Percentiles rank a stretch among this genome's conserved stretches.
Evolutionary conservation across 64 coral and sea anemone species (phyloP).

Genomic region (Montipora cactus): DNA sequence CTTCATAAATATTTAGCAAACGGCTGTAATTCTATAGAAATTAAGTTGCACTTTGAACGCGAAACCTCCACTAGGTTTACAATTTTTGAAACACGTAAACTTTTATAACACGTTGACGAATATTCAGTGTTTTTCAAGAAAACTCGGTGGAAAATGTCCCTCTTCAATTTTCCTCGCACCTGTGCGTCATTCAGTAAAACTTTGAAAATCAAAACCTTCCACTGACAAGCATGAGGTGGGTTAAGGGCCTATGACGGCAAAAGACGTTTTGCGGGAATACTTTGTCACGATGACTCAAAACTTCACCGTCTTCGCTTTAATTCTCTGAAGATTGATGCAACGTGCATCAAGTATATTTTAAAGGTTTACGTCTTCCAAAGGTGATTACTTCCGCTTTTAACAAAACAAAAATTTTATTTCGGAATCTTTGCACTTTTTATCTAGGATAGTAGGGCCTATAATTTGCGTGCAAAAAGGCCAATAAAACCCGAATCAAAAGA

Average conservation of each 20-base stretch:
- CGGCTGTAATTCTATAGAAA: background rate
- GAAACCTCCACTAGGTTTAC: background rate
- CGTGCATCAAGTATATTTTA: background rate
- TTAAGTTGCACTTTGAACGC: background rate
- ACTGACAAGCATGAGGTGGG: background rate
- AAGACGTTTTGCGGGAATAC: background rate
- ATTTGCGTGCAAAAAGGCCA: conserved; percentile 19
- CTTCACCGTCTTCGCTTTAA: background rate
- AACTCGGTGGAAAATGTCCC: background rate
- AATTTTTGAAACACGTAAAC: background rate
- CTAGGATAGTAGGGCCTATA: background rate
- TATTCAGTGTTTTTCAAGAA: background rate
- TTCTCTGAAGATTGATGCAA: conserved; percentile 8
- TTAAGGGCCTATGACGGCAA: background rate
- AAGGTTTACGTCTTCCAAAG: background rate
- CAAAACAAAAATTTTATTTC: background rate
- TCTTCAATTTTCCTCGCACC: background rate
- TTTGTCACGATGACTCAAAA: background rate
- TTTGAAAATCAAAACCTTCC: background rate
- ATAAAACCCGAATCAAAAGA: conserved; percentile 12
- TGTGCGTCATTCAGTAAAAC: background rate
- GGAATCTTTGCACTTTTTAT: background rate
- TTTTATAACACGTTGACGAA: background rate
- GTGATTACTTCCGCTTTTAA: background rate
- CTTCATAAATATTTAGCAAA: conserved; percentile 62